Evolutionary conservation across 1,140 invertebrate genomes (phyloP).

Genomic region (Bombyx mori): DNA sequence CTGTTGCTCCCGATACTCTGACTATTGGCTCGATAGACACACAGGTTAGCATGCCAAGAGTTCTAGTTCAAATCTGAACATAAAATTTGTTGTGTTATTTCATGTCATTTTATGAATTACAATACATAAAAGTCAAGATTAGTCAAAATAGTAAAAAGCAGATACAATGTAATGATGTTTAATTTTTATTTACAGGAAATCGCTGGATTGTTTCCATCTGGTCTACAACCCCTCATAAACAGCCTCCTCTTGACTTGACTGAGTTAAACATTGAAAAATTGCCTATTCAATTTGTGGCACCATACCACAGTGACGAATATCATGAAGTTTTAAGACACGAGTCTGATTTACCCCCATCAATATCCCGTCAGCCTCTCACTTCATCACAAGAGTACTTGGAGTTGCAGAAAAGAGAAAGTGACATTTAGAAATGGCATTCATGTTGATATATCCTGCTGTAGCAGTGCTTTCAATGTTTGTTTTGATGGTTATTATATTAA

Average conservation of each 20-base stretch:
- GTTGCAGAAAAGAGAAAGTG: conserved; percentile 85
- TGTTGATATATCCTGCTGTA: conserved; percentile 81
- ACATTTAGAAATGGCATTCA: conserved; percentile 83
- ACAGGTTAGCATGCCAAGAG: conserved; percentile 74
- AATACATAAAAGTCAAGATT: too few relatives aligned
- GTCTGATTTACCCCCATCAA: conserved; percentile 35
- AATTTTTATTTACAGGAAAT: conserved; percentile 74
- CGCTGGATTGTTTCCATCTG: conserved; percentile 87
- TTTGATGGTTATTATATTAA: conserved; percentile 79
- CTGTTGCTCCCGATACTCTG: conserved; percentile 83
- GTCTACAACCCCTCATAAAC: conserved; percentile 85
- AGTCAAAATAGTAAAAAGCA: too few relatives aligned
- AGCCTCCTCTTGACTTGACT: conserved; percentile 84
- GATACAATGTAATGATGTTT: neutral
- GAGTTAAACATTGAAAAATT: conserved; percentile 74
- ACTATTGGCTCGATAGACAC: conserved; percentile 86
- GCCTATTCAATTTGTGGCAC: conserved; percentile 40
- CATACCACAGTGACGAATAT: conserved; percentile 37
- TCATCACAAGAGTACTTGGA: conserved; percentile 78
- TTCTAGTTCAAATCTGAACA: too few relatives aligned
- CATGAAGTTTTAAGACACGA: conserved; percentile 35
- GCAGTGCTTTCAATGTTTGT: conserved; percentile 81
- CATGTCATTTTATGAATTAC: too few relatives aligned
- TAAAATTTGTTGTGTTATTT: too few relatives aligned
- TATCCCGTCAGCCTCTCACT: conserved; percentile 51